A percentile compares a stretch with the other conserved stretches of the same genome.
phyloP scores from a whole-genome alignment of 2,888 invertebrate genomes.

The Barypeithes pellucidus region DNA sequence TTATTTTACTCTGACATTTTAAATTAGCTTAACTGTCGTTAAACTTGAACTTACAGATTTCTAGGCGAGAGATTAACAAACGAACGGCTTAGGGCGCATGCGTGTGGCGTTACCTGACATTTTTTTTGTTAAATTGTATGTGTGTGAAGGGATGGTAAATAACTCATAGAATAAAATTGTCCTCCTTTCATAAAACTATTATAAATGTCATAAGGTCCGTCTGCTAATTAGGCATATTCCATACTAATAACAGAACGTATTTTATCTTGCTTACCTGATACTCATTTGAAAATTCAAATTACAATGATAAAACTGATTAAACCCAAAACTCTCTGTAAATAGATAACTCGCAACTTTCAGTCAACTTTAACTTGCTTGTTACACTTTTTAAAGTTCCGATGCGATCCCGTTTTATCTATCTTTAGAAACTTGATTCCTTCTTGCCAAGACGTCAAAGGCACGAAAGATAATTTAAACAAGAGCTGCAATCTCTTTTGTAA shows the following conservation, averaged over 20 bases:
- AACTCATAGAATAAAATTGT: too few species aligned
- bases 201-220: too few species aligned
- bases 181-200: too few species aligned
- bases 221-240: too few species aligned
- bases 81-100: too few species aligned
- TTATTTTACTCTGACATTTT: too few species aligned
- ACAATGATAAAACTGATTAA: slow-evolving; percentile 18
- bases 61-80: too few species aligned
- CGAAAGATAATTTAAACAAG: slow-evolving; percentile 28
- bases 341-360: slow-evolving; percentile 22
- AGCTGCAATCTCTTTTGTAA: slow-evolving; percentile 25
- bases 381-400: slow-evolving; percentile 29
- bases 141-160: too few species aligned
- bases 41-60: too few species aligned
- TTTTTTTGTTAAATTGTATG: too few species aligned
- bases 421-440: slow-evolving; percentile 26
- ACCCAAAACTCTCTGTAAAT: slow-evolving; percentile 6
- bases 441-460: slow-evolving; percentile 20
- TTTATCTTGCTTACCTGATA: not conserved
- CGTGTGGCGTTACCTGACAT: too few species aligned
- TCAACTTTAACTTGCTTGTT: slow-evolving; percentile 35
- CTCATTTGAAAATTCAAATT: not conserved
- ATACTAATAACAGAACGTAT: not conserved
- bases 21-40: too few species aligned
- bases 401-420: slow-evolving; percentile 35